Percentiles rank a stretch among this genome's conserved stretches.
Evolutionary conservation across 1,140 invertebrate genomes (phyloP).

Genomic region (Drosophila seguyi): DNA sequence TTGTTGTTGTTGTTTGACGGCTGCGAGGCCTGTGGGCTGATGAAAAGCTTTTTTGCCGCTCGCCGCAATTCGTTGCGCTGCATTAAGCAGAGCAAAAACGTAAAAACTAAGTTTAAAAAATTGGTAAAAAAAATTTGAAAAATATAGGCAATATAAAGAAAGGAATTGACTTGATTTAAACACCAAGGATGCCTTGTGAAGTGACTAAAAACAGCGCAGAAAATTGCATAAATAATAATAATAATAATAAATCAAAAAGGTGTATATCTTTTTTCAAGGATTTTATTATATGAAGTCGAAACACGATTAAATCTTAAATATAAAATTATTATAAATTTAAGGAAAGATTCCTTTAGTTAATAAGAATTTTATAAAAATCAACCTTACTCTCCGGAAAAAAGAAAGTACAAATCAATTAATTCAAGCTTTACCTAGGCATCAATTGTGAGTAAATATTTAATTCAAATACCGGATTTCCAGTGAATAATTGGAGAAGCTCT

Average conservation of each 20-base stretch:
- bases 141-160: slow-evolving; percentile 8
- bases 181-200: neutral
- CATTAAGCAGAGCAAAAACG: slow-evolving; percentile 68
- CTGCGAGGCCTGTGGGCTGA: slow-evolving; percentile 64
- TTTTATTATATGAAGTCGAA: neutral
- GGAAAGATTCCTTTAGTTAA: too few relatives aligned
- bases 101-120: slow-evolving; percentile 10
- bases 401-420: neutral
- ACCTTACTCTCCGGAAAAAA: neutral
- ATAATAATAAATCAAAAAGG: too few relatives aligned
- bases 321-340: too few relatives aligned
- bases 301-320: neutral
- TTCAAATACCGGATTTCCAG: neutral
- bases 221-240: too few relatives aligned
- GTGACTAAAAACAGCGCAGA: neutral
- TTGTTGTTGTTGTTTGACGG: slow-evolving; percentile 27
- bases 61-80: slow-evolving; percentile 76
- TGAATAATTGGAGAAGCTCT: neutral
- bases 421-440: neutral
- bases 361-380: too few relatives aligned
- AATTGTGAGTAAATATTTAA: neutral
- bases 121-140: slow-evolving; percentile 9
- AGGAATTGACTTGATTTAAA: neutral
- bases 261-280: neutral
- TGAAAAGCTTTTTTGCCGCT: slow-evolving; percentile 70